A percentile compares a stretch with the other conserved stretches of the same genome.
These are phyloP conservation scores for Anolis sagrei DNA, from an alignment of 2,113 vertebrate genomes.

Conservation along the genomic window DNA sequence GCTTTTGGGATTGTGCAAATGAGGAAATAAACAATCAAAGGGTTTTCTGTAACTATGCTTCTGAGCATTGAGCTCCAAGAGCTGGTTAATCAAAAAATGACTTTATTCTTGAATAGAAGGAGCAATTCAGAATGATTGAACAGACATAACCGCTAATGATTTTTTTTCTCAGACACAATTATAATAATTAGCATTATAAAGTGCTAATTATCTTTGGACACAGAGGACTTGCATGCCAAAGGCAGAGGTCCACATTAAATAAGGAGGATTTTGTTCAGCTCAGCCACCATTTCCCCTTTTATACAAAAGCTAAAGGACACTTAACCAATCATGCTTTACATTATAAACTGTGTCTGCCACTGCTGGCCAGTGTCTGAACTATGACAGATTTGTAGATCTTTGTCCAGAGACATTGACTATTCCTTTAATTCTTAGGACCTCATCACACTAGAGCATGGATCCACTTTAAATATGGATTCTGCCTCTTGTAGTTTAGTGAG, in stretches of 20 bases:
- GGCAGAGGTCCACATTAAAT: constrained; percentile 82
- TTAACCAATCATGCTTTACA: constrained; percentile 52
- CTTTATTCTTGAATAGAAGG: constrained; percentile 86
- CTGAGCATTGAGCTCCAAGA: constrained; percentile 70
- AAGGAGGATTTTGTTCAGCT: constrained; percentile 78
- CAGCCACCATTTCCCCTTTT: constrained; percentile 57
- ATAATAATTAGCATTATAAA: constrained; percentile 88
- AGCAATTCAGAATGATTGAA: constrained; percentile 85
- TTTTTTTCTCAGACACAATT: constrained; percentile 87
- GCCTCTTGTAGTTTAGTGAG: no score
- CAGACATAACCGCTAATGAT: constrained; percentile 84
- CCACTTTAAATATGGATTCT: no score
- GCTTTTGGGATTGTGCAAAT: constrained; percentile 11
- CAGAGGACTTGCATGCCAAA: constrained; percentile 79
- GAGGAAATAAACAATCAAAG: constrained; percentile 58
- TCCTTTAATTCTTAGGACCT: not conserved
- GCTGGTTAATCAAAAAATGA: constrained; percentile 80
- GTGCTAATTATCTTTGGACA: constrained; percentile 87
- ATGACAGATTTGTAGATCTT: not conserved
- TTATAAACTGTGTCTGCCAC: constrained; percentile 41
- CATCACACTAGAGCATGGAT: no score
- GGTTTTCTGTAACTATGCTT: constrained; percentile 64
- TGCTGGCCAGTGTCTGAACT: constrained; percentile 17
- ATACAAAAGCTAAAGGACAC: constrained; percentile 66
- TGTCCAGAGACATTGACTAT: not conserved